Conservation (phyloP, 1,140 invertebrate species). For the Lasioglossum albipes region DNA sequence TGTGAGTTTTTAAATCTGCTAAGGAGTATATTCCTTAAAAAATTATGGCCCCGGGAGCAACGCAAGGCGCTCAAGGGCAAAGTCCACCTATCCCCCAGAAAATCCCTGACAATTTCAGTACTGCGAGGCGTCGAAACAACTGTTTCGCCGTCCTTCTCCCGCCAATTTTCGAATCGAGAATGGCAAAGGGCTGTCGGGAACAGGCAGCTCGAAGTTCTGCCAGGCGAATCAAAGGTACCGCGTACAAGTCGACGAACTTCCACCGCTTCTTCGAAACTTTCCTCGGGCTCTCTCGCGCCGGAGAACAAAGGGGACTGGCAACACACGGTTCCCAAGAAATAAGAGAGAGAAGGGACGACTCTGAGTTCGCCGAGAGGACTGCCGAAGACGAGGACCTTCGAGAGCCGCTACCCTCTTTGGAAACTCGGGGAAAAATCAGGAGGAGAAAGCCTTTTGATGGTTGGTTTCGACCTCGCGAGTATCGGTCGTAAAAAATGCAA, state of each 20-base stretch:
- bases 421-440: not conserved
- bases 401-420: not conserved
- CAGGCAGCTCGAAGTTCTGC: not conserved
- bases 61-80: no score
- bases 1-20: no score
- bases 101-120: no score
- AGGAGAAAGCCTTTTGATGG: not conserved
- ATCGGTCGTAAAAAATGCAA: slow-evolving; percentile 12
- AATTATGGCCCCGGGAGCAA: no score
- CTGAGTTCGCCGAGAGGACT: no score
- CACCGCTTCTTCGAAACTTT: not conserved
- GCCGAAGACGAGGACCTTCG: not conserved
- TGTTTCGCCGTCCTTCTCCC: no score
- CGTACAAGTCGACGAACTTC: not conserved
- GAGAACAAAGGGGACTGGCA: slow-evolving; percentile 10
- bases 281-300: not conserved
- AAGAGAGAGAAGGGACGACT: not conserved
- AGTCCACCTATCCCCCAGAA: no score
- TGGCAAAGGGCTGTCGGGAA: not conserved
- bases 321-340: not conserved
- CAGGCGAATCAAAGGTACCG: not conserved
- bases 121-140: no score
- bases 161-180: not conserved
- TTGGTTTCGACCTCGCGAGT: slow-evolving; percentile 20
- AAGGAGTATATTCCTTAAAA: no score